Conservation (phyloP, 2,113 vertebrate genomes). For the Ondatra zibethicus region DNA sequence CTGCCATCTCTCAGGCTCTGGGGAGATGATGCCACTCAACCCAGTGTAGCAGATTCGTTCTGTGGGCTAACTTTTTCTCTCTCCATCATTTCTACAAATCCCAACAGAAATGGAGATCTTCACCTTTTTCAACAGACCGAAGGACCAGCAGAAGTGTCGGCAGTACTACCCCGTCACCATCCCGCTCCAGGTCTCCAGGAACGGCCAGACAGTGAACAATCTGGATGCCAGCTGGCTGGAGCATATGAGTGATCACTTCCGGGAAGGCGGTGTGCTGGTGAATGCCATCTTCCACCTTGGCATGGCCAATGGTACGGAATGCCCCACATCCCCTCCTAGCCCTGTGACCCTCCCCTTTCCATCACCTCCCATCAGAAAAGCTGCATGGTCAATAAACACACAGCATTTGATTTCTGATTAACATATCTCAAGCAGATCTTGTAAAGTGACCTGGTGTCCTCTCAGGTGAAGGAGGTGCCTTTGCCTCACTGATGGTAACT, state of each 20-base stretch:
- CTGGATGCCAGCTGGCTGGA: conserved; percentile 98
- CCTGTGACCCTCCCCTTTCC: not conserved
- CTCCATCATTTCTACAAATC: not conserved
- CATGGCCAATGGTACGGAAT: conserved; percentile 89
- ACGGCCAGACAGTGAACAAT: conserved; percentile 89
- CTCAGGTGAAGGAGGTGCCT: conserved; percentile 36
- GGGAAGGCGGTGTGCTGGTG: conserved; percentile 94
- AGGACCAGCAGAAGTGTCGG: conserved; percentile 85
- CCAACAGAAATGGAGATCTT: conserved; percentile 92
- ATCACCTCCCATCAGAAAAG: not conserved
- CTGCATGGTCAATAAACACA: rapidly evolving
- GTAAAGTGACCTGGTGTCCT: conserved; percentile 26
- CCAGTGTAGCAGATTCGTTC: not conserved
- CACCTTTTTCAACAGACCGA: conserved; percentile 94
- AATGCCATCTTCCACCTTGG: conserved; percentile 95
- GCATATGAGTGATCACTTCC: conserved; percentile 99
- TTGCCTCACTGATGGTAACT: conserved; percentile 52
- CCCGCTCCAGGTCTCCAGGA: conserved; percentile 92
- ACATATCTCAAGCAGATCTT: conserved; percentile 48
- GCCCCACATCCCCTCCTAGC: conserved; percentile 22
- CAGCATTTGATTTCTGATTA: conserved; percentile 68
- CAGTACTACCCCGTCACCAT: conserved; percentile 96
- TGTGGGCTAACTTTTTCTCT: not conserved
- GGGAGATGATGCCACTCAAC: not conserved
- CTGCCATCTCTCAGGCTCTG: not conserved